Evolutionary conservation across 2,797 vertebrate genomes (phyloP).

Genomic region (Cebuella pygmaea): DNA sequence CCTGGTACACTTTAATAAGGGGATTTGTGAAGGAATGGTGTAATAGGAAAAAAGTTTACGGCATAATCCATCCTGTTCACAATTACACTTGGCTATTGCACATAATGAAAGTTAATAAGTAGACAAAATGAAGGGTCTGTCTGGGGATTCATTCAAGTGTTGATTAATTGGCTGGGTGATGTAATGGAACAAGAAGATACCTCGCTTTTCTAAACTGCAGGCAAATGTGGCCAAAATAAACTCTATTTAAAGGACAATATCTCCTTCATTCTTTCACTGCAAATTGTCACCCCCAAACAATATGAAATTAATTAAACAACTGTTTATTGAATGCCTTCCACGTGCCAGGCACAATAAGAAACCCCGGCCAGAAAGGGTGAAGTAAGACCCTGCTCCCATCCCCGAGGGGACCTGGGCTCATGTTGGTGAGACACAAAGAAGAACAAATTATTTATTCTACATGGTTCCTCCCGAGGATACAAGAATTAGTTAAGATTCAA

Average conservation of each 20-base stretch:
- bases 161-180: slow-evolving; percentile 86
- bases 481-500: slow-evolving; percentile 72
- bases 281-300: slow-evolving; percentile 65
- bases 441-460: slow-evolving; percentile 70
- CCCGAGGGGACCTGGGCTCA: background rate
- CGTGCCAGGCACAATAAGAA: background rate
- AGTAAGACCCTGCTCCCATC: background rate
- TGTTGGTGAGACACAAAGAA: slow-evolving; percentile 47
- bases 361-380: background rate
- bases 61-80: slow-evolving; percentile 88
- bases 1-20: slow-evolving; percentile 89
- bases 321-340: slow-evolving; percentile 50
- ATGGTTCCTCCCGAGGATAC: slow-evolving; percentile 50
- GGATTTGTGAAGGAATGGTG: slow-evolving; percentile 90
- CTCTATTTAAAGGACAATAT: slow-evolving; percentile 71
- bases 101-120: slow-evolving; percentile 89
- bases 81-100: slow-evolving; percentile 86
- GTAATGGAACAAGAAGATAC: slow-evolving; percentile 81
- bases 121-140: slow-evolving; percentile 85
- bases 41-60: slow-evolving; percentile 87
- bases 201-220: slow-evolving; percentile 72
- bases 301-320: slow-evolving; percentile 57
- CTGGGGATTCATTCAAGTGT: slow-evolving; percentile 84
- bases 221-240: slow-evolving; percentile 67
- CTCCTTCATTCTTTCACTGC: slow-evolving; percentile 69